Percentiles rank a stretch among this genome's conserved stretches.
Conservation (phyloP, 2,888 invertebrate species). For the Drosophila dives region DNA sequence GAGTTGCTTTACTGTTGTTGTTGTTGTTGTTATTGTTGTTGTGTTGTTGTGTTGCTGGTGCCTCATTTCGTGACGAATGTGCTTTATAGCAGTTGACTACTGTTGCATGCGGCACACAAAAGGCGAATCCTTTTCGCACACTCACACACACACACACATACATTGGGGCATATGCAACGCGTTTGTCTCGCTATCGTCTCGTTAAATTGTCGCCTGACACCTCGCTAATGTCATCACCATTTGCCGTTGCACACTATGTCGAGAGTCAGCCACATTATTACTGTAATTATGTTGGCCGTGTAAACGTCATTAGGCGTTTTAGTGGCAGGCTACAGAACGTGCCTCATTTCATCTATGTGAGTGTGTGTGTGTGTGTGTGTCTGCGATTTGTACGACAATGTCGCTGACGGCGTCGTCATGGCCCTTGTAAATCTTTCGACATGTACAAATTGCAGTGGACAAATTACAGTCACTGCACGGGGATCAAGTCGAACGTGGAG, state of each 20-base stretch:
- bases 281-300: conserved; percentile 79
- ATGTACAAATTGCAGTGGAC: conserved; percentile 55
- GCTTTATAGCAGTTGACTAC: conserved; percentile 52
- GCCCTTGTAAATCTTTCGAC: conserved; percentile 53
- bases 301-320: conserved; percentile 79
- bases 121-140: conserved; percentile 63
- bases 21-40: neutral
- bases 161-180: conserved; percentile 47
- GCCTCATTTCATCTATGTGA: conserved; percentile 28
- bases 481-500: conserved; percentile 13
- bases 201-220: conserved; percentile 79
- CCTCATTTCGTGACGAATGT: conserved; percentile 75
- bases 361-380: neutral
- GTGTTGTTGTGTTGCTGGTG: conserved; percentile 24
- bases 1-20: conserved; percentile 19
- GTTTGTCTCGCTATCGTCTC: conserved; percentile 50
- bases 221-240: conserved; percentile 78
- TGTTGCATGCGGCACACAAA: conserved; percentile 65
- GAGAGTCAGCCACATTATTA: conserved; percentile 73
- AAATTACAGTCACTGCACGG: conserved; percentile 48
- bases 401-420: conserved; percentile 13
- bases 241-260: conserved; percentile 33
- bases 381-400: conserved; percentile 25
- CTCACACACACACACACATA: neutral
- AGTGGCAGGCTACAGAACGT: conserved; percentile 56